Evolutionary conservation across 2,797 vertebrate species (phyloP).

Genomic region (Aplochiton taeniatus): DNA sequence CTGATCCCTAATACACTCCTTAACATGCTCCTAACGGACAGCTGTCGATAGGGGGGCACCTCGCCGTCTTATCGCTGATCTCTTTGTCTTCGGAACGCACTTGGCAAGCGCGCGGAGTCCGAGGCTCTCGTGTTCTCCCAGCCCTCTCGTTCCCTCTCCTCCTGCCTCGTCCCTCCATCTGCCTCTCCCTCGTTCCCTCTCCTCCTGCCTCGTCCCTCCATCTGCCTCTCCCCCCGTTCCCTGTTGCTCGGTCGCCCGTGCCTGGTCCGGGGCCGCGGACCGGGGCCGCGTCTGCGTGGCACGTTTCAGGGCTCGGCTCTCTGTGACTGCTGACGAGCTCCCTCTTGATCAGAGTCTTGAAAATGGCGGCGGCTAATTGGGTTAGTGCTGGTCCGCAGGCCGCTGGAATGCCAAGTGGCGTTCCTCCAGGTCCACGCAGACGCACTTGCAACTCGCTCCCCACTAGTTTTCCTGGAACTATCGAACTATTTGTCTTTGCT

Average conservation of each 20-base stretch:
- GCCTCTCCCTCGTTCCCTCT: neutral
- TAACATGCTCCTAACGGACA: constrained; percentile 76
- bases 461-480: too few species aligned
- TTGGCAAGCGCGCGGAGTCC: constrained; percentile 42
- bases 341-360: constrained; percentile 46
- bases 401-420: constrained; percentile 15
- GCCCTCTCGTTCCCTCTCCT: neutral
- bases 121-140: neutral
- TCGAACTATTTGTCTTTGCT: neutral
- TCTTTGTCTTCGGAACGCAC: constrained; percentile 69
- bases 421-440: too few species aligned
- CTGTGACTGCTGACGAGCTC: constrained; percentile 40
- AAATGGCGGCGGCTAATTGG: constrained; percentile 39
- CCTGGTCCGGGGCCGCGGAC: constrained; percentile 7
- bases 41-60: constrained; percentile 71
- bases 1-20: constrained; percentile 78
- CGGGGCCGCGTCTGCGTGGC: constrained; percentile 50
- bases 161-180: neutral
- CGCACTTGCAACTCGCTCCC: too few species aligned
- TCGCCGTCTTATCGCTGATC: constrained; percentile 66
- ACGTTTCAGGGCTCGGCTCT: constrained; percentile 24
- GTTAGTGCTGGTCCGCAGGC: constrained; percentile 24
- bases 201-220: neutral
- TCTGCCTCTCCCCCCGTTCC: constrained; percentile 10
- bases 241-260: constrained; percentile 26